phyloP scores from a whole-genome alignment of 1,140 invertebrate species.

The Chymomyza costata region DNA sequence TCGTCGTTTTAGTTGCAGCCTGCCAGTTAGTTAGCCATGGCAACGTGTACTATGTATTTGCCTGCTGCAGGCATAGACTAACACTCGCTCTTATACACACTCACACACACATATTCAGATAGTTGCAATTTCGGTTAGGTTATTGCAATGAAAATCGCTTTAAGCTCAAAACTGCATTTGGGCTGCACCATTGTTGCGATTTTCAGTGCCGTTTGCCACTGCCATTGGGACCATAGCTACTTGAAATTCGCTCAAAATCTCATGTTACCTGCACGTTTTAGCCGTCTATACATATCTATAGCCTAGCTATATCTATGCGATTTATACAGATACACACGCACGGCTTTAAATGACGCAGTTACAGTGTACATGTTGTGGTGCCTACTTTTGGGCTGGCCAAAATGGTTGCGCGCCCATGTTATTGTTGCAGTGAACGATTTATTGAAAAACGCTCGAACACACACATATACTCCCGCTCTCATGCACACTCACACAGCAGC shows the following conservation, averaged over 20 bases:
- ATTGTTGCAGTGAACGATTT: conserved; percentile 65
- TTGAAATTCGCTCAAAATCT: conserved; percentile 53
- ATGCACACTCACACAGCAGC: neutral
- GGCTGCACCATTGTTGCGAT: conserved; percentile 25
- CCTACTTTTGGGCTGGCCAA: conserved; percentile 53
- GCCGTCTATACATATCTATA: conserved; percentile 29
- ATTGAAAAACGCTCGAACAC: conserved; percentile 56
- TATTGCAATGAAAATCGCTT: conserved; percentile 71
- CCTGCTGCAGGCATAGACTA: conserved; percentile 32
- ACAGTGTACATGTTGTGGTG: conserved; percentile 39
- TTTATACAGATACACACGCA: conserved; percentile 12
- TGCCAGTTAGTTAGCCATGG: conserved; percentile 57
- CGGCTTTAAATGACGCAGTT: conserved; percentile 6
- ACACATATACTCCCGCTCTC: conserved; percentile 8
- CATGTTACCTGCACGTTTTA: conserved; percentile 66
- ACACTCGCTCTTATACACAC: no score
- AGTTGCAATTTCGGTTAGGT: conserved; percentile 51
- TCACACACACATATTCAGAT: conserved; percentile 14
- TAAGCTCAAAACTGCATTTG: conserved; percentile 66
- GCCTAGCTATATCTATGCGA: no score
- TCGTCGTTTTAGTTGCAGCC: conserved; percentile 21
- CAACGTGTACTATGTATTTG: conserved; percentile 43
- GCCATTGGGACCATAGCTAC: no score
- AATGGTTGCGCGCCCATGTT: conserved; percentile 41
- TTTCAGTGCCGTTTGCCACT: conserved; percentile 5